Percentiles rank a stretch among this genome's conserved stretches.
phyloP scores from a whole-genome alignment of 2,797 vertebrate species.

The Thaleichthys pacificus region DNA sequence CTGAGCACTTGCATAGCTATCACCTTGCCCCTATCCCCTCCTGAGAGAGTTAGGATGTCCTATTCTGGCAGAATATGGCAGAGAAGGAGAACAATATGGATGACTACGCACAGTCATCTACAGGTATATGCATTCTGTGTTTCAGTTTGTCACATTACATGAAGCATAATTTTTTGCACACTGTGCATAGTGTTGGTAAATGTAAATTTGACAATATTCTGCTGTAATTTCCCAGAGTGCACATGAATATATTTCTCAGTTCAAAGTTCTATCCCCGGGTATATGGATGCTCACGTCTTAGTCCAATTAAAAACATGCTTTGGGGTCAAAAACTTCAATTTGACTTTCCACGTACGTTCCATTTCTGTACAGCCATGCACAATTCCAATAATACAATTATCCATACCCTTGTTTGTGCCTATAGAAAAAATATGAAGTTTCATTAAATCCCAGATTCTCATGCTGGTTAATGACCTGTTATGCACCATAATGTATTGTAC shows the following conservation, averaged over 20 bases:
- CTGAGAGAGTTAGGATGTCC: neutral
- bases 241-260: neutral
- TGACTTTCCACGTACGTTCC: conserved; percentile 19
- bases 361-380: conserved; percentile 24
- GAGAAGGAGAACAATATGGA: neutral
- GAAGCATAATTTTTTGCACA: neutral
- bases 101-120: neutral
- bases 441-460: conserved; percentile 42
- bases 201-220: neutral
- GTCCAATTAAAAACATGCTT: conserved; percentile 11
- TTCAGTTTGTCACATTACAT: neutral
- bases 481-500: conserved; percentile 23
- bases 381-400: conserved; percentile 36
- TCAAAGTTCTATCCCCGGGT: neutral
- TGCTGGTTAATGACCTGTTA: conserved; percentile 35
- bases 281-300: neutral
- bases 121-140: neutral
- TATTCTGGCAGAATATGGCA: neutral
- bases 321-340: conserved; percentile 31
- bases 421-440: conserved; percentile 36
- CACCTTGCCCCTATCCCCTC: neutral
- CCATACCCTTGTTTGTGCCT: conserved; percentile 25
- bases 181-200: neutral
- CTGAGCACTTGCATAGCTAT: conserved; percentile 2
- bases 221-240: neutral